Evolutionary conservation across 2,888 invertebrate genomes (phyloP).

Genomic region (Macaria liturata): DNA sequence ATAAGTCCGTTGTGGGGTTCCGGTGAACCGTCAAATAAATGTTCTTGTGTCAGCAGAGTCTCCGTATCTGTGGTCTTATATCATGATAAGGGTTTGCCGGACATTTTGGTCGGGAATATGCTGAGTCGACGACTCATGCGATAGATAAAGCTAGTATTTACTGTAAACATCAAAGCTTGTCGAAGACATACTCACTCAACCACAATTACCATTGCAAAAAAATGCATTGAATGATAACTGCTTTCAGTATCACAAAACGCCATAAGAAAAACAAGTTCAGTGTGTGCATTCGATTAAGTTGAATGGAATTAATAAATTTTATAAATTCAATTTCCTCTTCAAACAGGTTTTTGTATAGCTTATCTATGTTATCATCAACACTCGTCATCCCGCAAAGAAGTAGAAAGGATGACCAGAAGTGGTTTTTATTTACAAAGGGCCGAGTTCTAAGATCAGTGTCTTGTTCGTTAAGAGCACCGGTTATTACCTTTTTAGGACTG

Average conservation of each 20-base stretch:
- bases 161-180: slow-evolving; percentile 48
- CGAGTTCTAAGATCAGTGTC: slow-evolving; percentile 46
- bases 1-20: slow-evolving; percentile 24
- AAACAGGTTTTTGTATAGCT: too few relatives aligned
- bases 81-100: slow-evolving; percentile 35
- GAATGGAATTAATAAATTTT: neutral
- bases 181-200: too few relatives aligned
- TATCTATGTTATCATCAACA: slow-evolving; percentile 10
- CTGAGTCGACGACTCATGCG: slow-evolving; percentile 37
- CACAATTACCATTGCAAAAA: slow-evolving; percentile 34
- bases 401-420: slow-evolving; percentile 29
- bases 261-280: slow-evolving; percentile 35
- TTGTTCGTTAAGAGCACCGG: slow-evolving; percentile 61
- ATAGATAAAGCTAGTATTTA: slow-evolving; percentile 53
- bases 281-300: slow-evolving; percentile 35
- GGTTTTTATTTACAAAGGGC: slow-evolving; percentile 43
- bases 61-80: slow-evolving; percentile 28
- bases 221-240: slow-evolving; percentile 47
- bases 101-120: slow-evolving; percentile 49
- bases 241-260: slow-evolving; percentile 36
- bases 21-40: slow-evolving; percentile 27
- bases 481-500: slow-evolving; percentile 59
- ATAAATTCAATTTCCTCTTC: neutral
- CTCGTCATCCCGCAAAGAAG: slow-evolving; percentile 21
- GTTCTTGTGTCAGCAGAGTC: slow-evolving; percentile 20